These are phyloP conservation scores for Seira sanloemensis DNA, from an alignment of 2,888 invertebrate genomes.

Conservation along the genomic window DNA sequence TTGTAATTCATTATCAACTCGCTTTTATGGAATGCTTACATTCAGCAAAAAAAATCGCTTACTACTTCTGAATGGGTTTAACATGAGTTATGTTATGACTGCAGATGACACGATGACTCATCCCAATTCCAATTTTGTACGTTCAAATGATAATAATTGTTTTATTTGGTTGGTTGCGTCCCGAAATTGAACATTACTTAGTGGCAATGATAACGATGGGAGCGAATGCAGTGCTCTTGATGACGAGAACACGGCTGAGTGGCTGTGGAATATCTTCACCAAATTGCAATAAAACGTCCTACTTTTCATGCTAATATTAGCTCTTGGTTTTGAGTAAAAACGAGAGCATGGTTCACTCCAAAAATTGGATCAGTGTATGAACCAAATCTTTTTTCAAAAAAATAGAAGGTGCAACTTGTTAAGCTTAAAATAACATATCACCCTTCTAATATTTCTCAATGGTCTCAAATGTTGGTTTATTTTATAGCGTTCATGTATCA, in stretches of 20 bases:
- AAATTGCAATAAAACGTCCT: not conserved
- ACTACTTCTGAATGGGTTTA: not conserved
- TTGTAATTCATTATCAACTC: not conserved
- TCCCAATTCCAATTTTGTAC: not conserved
- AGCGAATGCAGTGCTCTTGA: not conserved
- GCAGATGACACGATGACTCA: not conserved
- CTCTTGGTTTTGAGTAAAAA: not conserved
- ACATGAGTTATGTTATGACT: not conserved
- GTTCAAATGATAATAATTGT: not conserved
- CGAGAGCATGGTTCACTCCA: not conserved
- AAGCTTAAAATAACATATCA: not conserved
- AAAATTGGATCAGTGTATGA: not conserved
- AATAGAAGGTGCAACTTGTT: slow-evolving; percentile 4
- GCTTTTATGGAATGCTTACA: too few species aligned
- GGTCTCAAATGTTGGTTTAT: not conserved
- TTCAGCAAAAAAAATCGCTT: not conserved
- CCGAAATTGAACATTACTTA: not conserved
- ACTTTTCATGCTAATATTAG: not conserved
- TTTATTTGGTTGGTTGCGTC: not conserved
- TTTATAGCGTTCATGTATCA: too few species aligned
- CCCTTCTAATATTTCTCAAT: not conserved
- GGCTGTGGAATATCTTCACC: not conserved
- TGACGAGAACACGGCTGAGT: not conserved
- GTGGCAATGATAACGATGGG: not conserved
- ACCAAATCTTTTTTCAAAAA: not conserved